These are phyloP conservation scores for Sisor rabdophorus DNA, from an alignment of 2,113 vertebrate species.

Conservation along the genomic window DNA sequence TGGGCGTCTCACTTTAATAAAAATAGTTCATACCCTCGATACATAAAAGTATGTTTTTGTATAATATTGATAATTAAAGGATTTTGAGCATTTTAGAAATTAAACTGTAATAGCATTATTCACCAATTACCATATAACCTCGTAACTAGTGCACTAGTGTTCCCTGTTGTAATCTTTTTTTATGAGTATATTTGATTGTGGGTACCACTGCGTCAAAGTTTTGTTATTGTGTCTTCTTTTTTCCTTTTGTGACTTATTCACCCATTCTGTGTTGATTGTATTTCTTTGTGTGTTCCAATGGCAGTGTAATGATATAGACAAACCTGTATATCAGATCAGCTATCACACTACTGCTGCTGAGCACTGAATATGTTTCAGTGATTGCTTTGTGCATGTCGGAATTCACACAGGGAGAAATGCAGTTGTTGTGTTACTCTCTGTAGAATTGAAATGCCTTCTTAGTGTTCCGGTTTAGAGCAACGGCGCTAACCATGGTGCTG, in stretches of 20 bases:
- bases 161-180: no score
- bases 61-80: no score
- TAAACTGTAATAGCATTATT: no score
- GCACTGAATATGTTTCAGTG: neutral
- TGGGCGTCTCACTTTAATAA: no score
- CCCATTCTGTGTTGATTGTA: neutral
- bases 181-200: no score
- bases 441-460: neutral
- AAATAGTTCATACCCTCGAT: no score
- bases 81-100: no score
- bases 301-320: neutral
- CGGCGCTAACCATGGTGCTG: neutral
- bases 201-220: no score
- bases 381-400: constrained; percentile 9
- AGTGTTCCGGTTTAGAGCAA: neutral
- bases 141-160: no score
- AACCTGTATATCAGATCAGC: neutral
- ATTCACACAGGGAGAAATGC: neutral
- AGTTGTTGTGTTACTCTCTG: neutral
- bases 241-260: neutral
- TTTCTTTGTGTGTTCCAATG: neutral
- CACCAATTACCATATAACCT: no score
- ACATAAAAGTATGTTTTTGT: no score
- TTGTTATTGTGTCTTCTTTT: neutral
- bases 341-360: neutral